Conservation (phyloP, 2,888 invertebrate species). For the Drosophila robusta region DNA sequence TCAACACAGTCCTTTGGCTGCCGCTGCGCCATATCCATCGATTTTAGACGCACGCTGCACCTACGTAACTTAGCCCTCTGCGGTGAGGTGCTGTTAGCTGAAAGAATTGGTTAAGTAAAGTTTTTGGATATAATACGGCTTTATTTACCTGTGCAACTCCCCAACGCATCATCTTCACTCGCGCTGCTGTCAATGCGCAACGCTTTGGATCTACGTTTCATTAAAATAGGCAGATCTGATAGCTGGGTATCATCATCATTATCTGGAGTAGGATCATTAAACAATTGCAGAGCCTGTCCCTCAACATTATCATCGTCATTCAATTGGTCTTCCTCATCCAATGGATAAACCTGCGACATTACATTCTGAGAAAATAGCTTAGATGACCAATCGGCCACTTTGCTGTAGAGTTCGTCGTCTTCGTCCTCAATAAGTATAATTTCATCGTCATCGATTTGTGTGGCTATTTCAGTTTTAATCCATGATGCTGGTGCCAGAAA, state of each 20-base stretch:
- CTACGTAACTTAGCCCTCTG: background rate
- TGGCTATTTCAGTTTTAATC: constrained; percentile 26
- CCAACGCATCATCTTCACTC: constrained; percentile 23
- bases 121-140: background rate
- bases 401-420: constrained; percentile 72
- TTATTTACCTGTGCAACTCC: constrained; percentile 9
- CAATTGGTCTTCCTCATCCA: constrained; percentile 27
- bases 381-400: constrained; percentile 77
- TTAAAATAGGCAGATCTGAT: background rate
- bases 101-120: background rate
- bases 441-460: constrained; percentile 46
- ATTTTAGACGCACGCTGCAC: constrained; percentile 25
- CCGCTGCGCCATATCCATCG: background rate
- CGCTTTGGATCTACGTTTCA: background rate
- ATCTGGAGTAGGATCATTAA: constrained; percentile 1
- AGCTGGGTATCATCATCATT: background rate
- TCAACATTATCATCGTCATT: constrained; percentile 7
- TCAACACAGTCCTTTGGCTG: background rate
- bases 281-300: constrained; percentile 8
- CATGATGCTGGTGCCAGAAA: background rate
- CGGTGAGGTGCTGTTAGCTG: background rate
- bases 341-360: constrained; percentile 76
- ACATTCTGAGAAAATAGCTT: constrained; percentile 75
- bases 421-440: constrained; percentile 68
- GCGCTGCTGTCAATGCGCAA: constrained; percentile 45